Evolutionary conservation across 2,888 invertebrate genomes (phyloP).

Genomic region (Artemia sinica): DNA sequence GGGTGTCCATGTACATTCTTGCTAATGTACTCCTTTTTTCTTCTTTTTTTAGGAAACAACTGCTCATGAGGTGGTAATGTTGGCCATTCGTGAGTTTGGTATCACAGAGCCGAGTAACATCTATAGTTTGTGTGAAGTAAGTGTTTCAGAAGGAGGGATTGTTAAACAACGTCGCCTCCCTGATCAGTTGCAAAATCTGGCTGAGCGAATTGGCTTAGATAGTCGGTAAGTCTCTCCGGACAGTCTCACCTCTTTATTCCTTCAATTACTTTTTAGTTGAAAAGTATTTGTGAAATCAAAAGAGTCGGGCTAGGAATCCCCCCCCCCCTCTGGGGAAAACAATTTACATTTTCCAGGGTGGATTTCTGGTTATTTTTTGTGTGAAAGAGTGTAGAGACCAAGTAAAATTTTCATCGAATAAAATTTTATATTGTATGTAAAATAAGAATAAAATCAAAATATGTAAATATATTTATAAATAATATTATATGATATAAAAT

Average conservation of each 20-base stretch:
- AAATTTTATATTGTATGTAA: no score
- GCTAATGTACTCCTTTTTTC: no score
- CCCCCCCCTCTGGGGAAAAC: no score
- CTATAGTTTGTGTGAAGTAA: constrained; percentile 87
- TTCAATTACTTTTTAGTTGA: background rate
- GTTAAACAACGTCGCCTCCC: constrained; percentile 88
- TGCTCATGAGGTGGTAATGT: constrained; percentile 70
- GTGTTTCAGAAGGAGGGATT: constrained; percentile 83
- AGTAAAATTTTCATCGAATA: no score
- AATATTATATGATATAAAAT: no score
- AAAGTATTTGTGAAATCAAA: background rate
- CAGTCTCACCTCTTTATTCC: background rate
- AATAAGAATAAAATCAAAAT: no score
- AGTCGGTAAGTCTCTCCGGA: constrained; percentile 33
- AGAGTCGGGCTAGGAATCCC: background rate
- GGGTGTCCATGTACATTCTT: no score
- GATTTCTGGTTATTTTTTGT: no score
- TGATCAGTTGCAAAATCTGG: constrained; percentile 83
- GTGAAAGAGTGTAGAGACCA: no score
- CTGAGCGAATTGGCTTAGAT: constrained; percentile 69
- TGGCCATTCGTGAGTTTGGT: constrained; percentile 87
- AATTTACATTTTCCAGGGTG: no score
- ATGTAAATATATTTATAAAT: no score
- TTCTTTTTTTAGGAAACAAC: constrained; percentile 38
- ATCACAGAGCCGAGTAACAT: constrained; percentile 85